Base-by-base conservation (phyloP, 2,797 vertebrate genomes). In the Intellagama lesueurii region DNA sequence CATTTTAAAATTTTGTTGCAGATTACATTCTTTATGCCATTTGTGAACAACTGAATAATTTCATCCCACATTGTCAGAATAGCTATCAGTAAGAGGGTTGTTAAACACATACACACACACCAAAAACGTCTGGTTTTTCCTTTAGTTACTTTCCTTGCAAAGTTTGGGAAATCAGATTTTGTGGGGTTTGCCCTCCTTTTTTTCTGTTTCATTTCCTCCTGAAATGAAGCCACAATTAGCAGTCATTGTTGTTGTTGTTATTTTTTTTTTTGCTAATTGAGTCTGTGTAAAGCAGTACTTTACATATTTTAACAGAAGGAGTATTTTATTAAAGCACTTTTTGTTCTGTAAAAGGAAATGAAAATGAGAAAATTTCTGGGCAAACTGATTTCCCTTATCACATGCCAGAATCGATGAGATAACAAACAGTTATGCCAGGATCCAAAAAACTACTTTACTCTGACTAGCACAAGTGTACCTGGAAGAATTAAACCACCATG, bases 31-130 rank as follows among this genome's bases (percentile, higher is more conserved):
- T 66, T 93, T 22, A 19, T 22, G 19, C 16, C 60, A 87, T 94
- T 96, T 94, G 88, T 81, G 84, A 95, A 93, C 83, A 96, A 94
- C 89, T 91, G 79, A 95, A 92, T 93, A 92, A 81, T 76, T 93
- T 91, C 86, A 90, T 92, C 90, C 88, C 68, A 68, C 81, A 94
- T 90, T 90, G 92, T 90, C 87, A 88, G 77, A 95, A 93, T n/a
- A 94, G 78, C 79, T 56, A 92, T 2, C 91, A 91, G 81, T 60
- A 93, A 89, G 86, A 70, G 66, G 86, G 87, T 64, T 12, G 60
- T 64, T 56, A 56, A 56, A 56, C 40, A 56, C 52, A 56, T 7
- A 56, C 52, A 56, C 7, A 56, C 9, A 56, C 19, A 64, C 16
- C 19, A 64, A 22, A 5, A 64, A 64, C 60, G 19, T 16, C 3